A percentile compares a stretch with the other conserved stretches of the same genome.
These are phyloP conservation scores for Gymnoscopelus microlampas DNA, from an alignment of 2,797 vertebrate species.

Conservation along the genomic window DNA sequence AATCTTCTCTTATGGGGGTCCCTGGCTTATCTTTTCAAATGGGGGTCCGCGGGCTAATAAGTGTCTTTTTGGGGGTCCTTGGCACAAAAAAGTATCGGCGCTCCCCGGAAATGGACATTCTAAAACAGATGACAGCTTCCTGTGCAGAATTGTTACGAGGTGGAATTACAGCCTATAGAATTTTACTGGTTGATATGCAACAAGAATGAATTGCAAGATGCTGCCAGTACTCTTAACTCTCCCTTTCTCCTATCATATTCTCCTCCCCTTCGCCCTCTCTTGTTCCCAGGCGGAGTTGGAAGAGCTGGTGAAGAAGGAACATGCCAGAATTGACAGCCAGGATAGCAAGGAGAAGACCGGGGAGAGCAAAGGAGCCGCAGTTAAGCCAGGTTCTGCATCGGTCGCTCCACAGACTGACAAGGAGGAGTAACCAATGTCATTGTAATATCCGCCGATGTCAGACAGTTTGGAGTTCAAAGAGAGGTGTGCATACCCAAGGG, in stretches of 20 bases:
- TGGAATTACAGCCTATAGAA: no score
- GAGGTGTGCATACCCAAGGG: background rate
- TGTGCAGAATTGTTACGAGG: no score
- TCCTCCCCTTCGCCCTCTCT: background rate
- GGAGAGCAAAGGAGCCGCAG: slow-evolving; percentile 49
- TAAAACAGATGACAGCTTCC: no score
- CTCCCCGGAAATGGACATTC: no score
- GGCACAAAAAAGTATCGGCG: no score
- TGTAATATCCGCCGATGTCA: background rate
- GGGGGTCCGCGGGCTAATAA: no score
- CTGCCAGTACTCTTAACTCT: no score
- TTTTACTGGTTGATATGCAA: no score
- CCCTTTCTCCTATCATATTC: background rate
- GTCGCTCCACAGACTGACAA: slow-evolving; percentile 59
- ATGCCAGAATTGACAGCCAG: slow-evolving; percentile 83
- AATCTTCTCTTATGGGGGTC: no score
- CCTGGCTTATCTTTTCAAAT: no score
- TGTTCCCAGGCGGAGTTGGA: slow-evolving; percentile 85
- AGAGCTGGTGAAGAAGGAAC: slow-evolving; percentile 85
- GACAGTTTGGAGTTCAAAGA: slow-evolving; percentile 5
- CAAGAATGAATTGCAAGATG: no score
- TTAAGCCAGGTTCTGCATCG: slow-evolving; percentile 41
- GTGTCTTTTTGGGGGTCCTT: no score
- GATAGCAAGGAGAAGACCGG: slow-evolving; percentile 51
- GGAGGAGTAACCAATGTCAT: slow-evolving; percentile 56